Conservation (phyloP, 2,888 invertebrate species). For the Gonocerus acuteangulatus region DNA sequence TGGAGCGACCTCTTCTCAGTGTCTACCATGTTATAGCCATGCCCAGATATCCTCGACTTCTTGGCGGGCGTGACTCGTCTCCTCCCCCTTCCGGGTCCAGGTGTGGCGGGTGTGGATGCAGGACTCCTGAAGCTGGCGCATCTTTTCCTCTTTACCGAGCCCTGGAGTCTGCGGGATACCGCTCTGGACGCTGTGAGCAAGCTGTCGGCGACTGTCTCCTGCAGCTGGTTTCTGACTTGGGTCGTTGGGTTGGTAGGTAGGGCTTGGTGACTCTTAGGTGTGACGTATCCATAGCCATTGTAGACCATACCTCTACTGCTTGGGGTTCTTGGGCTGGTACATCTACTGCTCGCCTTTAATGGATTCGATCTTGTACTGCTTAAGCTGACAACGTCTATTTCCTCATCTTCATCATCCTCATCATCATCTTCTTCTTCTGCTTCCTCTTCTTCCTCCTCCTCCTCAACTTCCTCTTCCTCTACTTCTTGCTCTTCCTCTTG, state of each 20-base stretch:
- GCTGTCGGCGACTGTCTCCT: constrained; percentile 38
- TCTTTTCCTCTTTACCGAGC: constrained; percentile 25
- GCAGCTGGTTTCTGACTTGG: constrained; percentile 58
- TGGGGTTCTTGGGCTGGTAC: background rate
- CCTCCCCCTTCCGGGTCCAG: background rate
- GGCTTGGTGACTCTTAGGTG: background rate
- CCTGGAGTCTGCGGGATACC: constrained; percentile 28
- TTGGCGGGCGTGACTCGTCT: background rate
- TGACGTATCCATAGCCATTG: too few relatives aligned
- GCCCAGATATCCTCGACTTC: constrained; percentile 27
- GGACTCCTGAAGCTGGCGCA: background rate
- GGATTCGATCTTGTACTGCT: constrained; percentile 46
- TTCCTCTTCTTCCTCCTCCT: background rate
- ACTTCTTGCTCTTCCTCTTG: constrained; percentile 17
- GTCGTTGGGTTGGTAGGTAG: constrained; percentile 63
- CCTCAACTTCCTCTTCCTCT: constrained; percentile 1
- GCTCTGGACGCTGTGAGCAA: constrained; percentile 35
- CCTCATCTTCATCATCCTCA: constrained; percentile 54
- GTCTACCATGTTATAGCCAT: constrained; percentile 42
- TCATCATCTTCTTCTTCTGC: background rate
- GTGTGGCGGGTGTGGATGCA: background rate
- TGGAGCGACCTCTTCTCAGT: constrained; percentile 73
- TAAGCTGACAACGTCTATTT: constrained; percentile 74
- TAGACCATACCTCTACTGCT: background rate
- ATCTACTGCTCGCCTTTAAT: background rate